Evolutionary conservation across 2,888 invertebrate species (phyloP), one percentile per base, ranked within the genome.

Genomic region (Pristionchus fissidentatus): DNA sequence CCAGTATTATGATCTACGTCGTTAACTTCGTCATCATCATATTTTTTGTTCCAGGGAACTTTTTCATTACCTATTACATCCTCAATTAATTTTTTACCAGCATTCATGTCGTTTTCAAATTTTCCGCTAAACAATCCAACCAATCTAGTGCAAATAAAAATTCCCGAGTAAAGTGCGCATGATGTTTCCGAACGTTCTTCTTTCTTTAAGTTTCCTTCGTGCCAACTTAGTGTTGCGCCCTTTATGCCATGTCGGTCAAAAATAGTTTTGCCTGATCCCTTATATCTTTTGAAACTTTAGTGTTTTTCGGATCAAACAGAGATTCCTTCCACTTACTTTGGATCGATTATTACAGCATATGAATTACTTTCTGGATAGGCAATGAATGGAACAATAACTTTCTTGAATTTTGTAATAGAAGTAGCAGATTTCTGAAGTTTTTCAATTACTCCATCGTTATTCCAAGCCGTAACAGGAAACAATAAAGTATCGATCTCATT

Each of bases 391-490:
- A 62, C 22, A 4, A 62, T 7, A 15, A 62, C 15, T 38, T 35
- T 32, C 8, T 62, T 19, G 19, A n/a, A 15, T 35, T 8, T 62
- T 62, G 22, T 35, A 10, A 62, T n/a, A 5, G 62, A 19, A 62
- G 22, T 62, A 3, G 29, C 19, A 15, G 5, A 19, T 8, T 35
- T 62, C 35, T 62, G 62, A 35, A 35, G 19, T 19, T 62, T 62
- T 0, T 62, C 62, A 19, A 35, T 35, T 35, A 62, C 38, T 62
- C 62, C 62, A 19, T 35, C 62, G 7, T 19, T 35, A 15, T 10
- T 35, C 62, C 62, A 62, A 15, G 62, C 62, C 7, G 62, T 19
- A 35, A 62, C 62, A 35, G 70, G 70, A n/a, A 70, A 70, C 38
- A 70, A 7, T n/a, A 70, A 70, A 41, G 41, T n/a, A 15, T 41